Evolutionary conservation across 1,140 invertebrate species (phyloP).

Genomic region (Choristoneura fumiferana): DNA sequence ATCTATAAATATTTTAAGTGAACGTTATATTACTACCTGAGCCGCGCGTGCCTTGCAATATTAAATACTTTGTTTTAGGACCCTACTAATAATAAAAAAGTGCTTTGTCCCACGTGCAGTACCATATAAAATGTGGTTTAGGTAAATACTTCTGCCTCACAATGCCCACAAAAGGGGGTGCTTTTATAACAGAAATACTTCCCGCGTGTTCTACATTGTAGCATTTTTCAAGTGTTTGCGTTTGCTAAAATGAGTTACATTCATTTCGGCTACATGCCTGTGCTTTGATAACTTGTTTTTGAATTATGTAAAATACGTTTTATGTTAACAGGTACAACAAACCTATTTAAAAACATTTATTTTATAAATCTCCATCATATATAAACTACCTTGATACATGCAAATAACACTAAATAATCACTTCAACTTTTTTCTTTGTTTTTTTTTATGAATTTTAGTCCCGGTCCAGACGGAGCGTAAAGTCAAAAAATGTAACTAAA

Average conservation of each 20-base stretch:
- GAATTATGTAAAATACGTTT: too few species aligned
- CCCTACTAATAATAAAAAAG: slow-evolving; percentile 2
- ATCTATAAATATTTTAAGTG: too few species aligned
- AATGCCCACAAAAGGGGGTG: not conserved
- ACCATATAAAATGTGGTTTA: slow-evolving; percentile 3
- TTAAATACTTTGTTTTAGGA: slow-evolving; percentile 5
- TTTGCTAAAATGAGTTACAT: not conserved
- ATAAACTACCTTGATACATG: too few species aligned
- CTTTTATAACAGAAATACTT: slow-evolving; percentile 4
- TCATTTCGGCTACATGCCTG: not conserved
- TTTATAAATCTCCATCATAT: too few species aligned
- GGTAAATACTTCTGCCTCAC: not conserved
- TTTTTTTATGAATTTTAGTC: too few species aligned
- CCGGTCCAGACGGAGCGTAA: too few species aligned
- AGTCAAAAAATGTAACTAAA: too few species aligned
- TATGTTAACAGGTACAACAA: too few species aligned
- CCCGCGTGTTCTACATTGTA: not conserved
- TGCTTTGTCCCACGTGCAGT: not conserved
- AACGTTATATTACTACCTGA: not conserved
- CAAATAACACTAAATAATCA: too few species aligned
- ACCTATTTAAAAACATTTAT: too few species aligned
- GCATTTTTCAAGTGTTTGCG: slow-evolving; percentile 7
- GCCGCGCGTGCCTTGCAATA: not conserved
- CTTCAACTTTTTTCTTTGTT: too few species aligned
- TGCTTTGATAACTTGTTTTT: not conserved